Percentiles rank a stretch among this genome's conserved stretches.
Evolutionary conservation across 2,797 vertebrate genomes (phyloP).

Genomic region (Philypnodon macrostomus): DNA sequence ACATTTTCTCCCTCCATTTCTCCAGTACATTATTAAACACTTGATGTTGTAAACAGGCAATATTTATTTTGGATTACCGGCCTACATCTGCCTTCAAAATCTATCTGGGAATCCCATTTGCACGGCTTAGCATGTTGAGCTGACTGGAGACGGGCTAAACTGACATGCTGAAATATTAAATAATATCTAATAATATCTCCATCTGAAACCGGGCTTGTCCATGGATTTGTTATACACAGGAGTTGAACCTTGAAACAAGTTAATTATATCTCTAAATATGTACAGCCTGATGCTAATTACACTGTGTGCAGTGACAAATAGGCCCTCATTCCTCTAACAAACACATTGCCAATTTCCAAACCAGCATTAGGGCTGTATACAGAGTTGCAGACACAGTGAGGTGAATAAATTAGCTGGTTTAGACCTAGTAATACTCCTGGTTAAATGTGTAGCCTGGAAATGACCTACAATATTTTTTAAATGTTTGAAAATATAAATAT

Average conservation of each 20-base stretch:
- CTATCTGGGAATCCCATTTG: not conserved
- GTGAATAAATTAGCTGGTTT: too few species aligned
- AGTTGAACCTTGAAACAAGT: constrained; percentile 65
- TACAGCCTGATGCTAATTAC: constrained; percentile 68
- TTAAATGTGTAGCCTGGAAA: too few species aligned
- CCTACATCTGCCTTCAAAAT: not conserved
- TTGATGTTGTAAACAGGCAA: not conserved
- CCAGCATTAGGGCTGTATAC: too few species aligned
- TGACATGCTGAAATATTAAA: constrained; percentile 9
- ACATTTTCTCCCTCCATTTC: not conserved
- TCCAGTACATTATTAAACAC: not conserved
- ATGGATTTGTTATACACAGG: constrained; percentile 40
- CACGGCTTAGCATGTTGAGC: constrained; percentile 5
- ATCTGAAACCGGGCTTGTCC: constrained; percentile 1
- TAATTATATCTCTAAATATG: constrained; percentile 74
- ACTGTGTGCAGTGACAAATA: constrained; percentile 56
- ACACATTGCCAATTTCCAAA: constrained; percentile 58
- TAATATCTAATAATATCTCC: too few species aligned
- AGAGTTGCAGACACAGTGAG: too few species aligned
- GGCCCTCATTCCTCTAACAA: constrained; percentile 55
- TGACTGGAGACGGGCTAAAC: not conserved
- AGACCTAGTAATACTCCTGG: too few species aligned
- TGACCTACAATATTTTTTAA: too few species aligned
- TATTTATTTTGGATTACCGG: constrained; percentile 1
- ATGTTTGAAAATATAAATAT: too few species aligned